Base-by-base conservation (phyloP, 1,140 invertebrate species). In the Vanessa tameamea region DNA sequence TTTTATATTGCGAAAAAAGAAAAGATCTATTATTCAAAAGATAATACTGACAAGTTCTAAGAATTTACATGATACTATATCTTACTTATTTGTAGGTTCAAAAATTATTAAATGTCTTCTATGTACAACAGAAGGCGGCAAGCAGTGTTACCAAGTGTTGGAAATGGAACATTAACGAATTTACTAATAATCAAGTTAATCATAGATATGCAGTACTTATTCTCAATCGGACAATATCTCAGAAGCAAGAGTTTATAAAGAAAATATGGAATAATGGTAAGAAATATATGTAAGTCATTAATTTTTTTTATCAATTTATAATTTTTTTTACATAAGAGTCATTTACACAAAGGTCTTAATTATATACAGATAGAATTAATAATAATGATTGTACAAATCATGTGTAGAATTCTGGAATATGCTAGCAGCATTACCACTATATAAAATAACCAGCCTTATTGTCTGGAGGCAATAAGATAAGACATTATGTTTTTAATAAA, bases 211-310 rank as follows among this genome's bases (percentile, higher is more conserved):
- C 87, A 9, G 73, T 92, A 11, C 43, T 91, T n/a, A 77, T 92
- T 48, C 74, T 92, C 47, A 92, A 92, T 65, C 75, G 89, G 0
- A 85, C 86, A 16, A 80, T 92, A 43, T 70, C 77, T 47, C 88
- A 89, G 66, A 86, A 81, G 61, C 66, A 76, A 26, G 76, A 77
- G 9, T 87, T 90, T 74, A 75, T 92, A 0, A 82, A 76, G 48
- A 76, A 77, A 9, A 79, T 92, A 63, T 92, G 90, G 90, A 89
- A 91, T 80, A 86, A 87, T 79, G 89, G 89, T 91, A 74, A 81
- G 75, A 20, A 7, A 1, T 53, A 2, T n/a, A 16, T 53, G 15
- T 53, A 16, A 53, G 50, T 43, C 6, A 1, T 31, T 4, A 48
- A 48, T 13, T 14, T 48, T 13, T 14, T 48, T 48, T 48, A 48